Evolutionary conservation across 2,113 vertebrate species (phyloP).

Genomic region (Paracanthobrama guichenoti): DNA sequence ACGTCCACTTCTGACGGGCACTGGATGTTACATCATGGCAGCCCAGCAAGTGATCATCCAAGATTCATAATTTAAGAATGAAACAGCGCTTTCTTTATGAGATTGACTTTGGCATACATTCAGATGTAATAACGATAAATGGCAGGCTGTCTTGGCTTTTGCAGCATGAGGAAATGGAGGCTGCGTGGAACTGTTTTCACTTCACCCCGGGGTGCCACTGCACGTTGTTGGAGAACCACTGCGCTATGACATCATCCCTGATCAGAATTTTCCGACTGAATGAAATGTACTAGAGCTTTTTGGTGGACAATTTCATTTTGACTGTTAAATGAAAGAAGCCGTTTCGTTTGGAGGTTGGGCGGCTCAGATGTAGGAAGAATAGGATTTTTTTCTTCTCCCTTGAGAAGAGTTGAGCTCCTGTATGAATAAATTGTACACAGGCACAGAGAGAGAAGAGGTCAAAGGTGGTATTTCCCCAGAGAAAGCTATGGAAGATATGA

Average conservation of each 20-base stretch:
- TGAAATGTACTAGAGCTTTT: not conserved
- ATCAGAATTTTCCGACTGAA: not conserved
- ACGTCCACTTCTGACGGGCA: not conserved
- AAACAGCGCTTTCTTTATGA: conserved; percentile 20
- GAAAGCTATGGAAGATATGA: not conserved
- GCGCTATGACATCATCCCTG: not conserved
- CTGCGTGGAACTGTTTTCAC: conserved; percentile 17
- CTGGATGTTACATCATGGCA: not conserved
- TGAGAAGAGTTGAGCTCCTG: conserved; percentile 17
- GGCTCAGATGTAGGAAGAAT: not conserved
- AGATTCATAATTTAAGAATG: conserved; percentile 17
- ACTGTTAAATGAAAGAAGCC: not conserved
- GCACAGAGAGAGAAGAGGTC: conserved; percentile 14
- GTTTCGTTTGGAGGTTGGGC: not conserved
- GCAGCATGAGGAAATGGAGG: not conserved
- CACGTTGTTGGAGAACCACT: not conserved
- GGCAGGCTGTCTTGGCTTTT: conserved; percentile 14
- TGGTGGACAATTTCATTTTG: not conserved
- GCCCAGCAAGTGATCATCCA: conserved; percentile 13
- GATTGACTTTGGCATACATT: conserved; percentile 17
- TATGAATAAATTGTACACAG: conserved; percentile 26
- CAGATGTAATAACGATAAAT: conserved; percentile 22
- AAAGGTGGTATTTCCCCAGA: conserved; percentile 12
- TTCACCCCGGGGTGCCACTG: conserved; percentile 3
- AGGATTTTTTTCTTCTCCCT: not conserved